Percentiles rank a stretch among this genome's conserved stretches.
phyloP scores from a whole-genome alignment of 2,797 vertebrate species.

The Eospalax fontanierii region DNA sequence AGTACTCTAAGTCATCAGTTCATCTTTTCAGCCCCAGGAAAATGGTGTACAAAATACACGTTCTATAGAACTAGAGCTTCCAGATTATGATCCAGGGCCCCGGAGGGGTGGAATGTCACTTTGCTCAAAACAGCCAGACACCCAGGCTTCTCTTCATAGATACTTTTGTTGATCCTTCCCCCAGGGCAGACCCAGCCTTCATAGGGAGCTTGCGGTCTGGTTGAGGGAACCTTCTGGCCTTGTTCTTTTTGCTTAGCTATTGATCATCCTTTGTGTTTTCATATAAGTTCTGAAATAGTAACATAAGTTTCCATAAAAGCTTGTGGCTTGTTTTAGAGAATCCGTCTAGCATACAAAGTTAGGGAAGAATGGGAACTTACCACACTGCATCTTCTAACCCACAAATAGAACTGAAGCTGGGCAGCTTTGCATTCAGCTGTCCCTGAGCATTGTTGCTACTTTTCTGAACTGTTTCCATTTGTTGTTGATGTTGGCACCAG shows the following conservation, averaged over 20 bases:
- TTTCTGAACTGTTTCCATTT: slow-evolving; percentile 3
- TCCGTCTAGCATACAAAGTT: background rate
- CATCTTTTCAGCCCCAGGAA: background rate
- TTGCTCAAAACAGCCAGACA: background rate
- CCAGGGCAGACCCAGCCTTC: background rate
- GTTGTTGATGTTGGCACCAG: slow-evolving; percentile 6
- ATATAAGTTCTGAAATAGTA: slow-evolving; percentile 12
- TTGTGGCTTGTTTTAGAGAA: background rate
- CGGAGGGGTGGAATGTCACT: background rate
- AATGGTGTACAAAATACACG: background rate
- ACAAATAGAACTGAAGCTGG: background rate
- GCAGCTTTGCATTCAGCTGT: background rate
- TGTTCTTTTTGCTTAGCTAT: background rate
- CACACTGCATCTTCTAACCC: background rate
- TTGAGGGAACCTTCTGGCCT: background rate
- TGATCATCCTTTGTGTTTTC: background rate
- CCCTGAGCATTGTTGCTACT: background rate
- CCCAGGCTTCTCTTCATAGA: background rate
- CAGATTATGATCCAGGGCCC: background rate
- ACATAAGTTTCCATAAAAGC: background rate
- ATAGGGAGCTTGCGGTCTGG: background rate
- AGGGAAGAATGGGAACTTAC: background rate
- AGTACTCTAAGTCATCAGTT: background rate
- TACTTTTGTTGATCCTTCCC: background rate
- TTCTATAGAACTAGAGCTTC: background rate